Evolutionary conservation across 2,888 invertebrate genomes (phyloP).

Genomic region (Zygaena filipendulae): DNA sequence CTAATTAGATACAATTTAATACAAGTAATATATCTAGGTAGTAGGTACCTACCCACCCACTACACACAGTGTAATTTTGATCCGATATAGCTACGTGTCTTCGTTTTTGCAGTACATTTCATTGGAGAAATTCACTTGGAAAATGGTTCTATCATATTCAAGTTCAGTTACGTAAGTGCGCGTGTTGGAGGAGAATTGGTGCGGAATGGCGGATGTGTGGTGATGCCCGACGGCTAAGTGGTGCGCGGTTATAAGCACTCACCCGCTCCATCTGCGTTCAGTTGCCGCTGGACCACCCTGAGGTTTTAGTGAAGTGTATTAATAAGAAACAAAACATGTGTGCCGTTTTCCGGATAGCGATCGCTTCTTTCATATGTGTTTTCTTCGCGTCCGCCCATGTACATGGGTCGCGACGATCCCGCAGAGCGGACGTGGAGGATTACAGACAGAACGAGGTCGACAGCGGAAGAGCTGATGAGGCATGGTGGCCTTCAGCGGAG

Average conservation of each 20-base stretch:
- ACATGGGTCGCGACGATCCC: slow-evolving; percentile 52
- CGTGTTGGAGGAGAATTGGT: slow-evolving; percentile 66
- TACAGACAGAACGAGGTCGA: slow-evolving; percentile 57
- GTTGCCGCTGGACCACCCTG: slow-evolving; percentile 55
- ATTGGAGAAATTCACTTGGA: slow-evolving; percentile 69
- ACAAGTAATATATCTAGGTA: too few species aligned
- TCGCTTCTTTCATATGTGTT: slow-evolving; percentile 52
- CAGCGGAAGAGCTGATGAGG: slow-evolving; percentile 59
- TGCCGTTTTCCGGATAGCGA: slow-evolving; percentile 54
- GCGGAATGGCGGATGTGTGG: slow-evolving; percentile 70
- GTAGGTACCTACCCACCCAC: too few species aligned
- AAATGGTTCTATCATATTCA: slow-evolving; percentile 68
- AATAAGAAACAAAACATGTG: slow-evolving; percentile 47
- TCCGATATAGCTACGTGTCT: too few species aligned
- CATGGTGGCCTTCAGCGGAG: slow-evolving; percentile 67
- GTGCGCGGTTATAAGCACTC: slow-evolving; percentile 63
- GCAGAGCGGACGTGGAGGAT: slow-evolving; percentile 51
- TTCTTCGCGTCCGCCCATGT: slow-evolving; percentile 47
- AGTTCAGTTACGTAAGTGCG: slow-evolving; percentile 69
- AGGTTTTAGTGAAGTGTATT: slow-evolving; percentile 52
- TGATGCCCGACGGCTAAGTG: slow-evolving; percentile 59
- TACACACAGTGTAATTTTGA: slow-evolving; percentile 33
- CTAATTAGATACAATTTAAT: too few species aligned
- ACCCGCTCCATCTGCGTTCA: slow-evolving; percentile 48
- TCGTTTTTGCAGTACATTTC: slow-evolving; percentile 63